Evolutionary conservation across 1,140 invertebrate species (phyloP), one percentile per base, ranked within the genome.

Genomic region (Drosophila erecta): DNA sequence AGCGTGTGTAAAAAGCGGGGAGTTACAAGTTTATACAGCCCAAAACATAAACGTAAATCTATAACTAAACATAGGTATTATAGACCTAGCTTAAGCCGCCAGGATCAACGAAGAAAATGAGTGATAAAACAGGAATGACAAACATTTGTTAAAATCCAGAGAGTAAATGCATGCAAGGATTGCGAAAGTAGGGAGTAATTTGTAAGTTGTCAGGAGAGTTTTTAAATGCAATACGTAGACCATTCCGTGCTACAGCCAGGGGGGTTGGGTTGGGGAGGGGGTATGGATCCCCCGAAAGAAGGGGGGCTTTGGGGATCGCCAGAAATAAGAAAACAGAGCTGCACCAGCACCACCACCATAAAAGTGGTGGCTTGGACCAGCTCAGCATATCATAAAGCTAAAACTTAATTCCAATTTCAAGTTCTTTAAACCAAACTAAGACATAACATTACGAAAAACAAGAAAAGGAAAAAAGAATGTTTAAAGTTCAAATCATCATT

Each of bases 81-180:
- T 47, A 73, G 67, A 41, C 54, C 64, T 78, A 75, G 56, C 59
- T 65, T 84, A 84, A 85, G 81, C 81, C 80, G 89, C 70, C 89
- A 91, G 85, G 79, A 91, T 91, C 90, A 91, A 91, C 90, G 90
- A 91, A 91, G 83, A 74, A 87, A 89, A 72, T 84, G 81, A 91
- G 90, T 91, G 90, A 91, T 91, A 90, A 89, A 80, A 37, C 54
- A 55, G 51, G 51, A 38, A 51, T 44, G 46, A 10, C 40, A 57
- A 24, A 66, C n/a, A 40, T 69, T 70, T 69, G 66, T 70, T 70
- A 50, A 49, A 50, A 64, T 24, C 22, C 27, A 35, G 27, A 17
- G 35, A 51, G 14, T 4, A 24, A 61, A 30, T 10, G 57, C 62
- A 61, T 30, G n/a, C 30, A n/a, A 40, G 14, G 33, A 12, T 20